phyloP scores from a whole-genome alignment of 2,888 invertebrate species.

The Zygothrica quintamaculata region DNA sequence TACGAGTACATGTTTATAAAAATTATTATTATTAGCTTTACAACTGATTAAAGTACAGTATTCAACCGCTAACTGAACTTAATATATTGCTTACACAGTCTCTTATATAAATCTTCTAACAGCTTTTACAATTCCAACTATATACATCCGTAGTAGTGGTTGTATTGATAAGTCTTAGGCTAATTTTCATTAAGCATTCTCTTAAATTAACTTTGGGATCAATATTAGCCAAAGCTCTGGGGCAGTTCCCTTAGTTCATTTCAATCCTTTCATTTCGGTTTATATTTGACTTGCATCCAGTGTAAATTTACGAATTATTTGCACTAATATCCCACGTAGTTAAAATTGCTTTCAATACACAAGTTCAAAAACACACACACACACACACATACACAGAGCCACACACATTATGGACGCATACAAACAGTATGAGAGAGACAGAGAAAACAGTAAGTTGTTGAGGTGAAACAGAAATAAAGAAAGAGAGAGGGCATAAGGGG shows the following conservation, averaged over 20 bases:
- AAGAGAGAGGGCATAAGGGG: constrained; percentile 11
- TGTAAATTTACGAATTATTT: constrained; percentile 48
- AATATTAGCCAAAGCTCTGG: too few relatives aligned
- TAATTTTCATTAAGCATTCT: too few relatives aligned
- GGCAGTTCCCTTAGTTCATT: not conserved
- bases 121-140: too few relatives aligned
- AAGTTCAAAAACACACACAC: constrained; percentile 16
- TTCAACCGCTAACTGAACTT: too few relatives aligned
- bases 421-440: constrained; percentile 16
- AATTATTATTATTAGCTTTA: too few relatives aligned
- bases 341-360: constrained; percentile 45
- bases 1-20: too few relatives aligned
- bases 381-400: constrained; percentile 2
- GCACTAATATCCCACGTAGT: constrained; percentile 44
- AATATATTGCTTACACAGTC: too few relatives aligned
- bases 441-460: constrained; percentile 50
- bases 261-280: too few relatives aligned
- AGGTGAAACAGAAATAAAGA: constrained; percentile 1
- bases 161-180: too few relatives aligned
- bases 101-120: too few relatives aligned
- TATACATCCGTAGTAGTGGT: too few relatives aligned
- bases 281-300: constrained; percentile 23
- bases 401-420: constrained; percentile 7
- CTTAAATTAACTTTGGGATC: not conserved
- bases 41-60: too few relatives aligned